Percentiles rank a stretch among this genome's conserved stretches.
Evolutionary conservation across 2,113 vertebrate genomes (phyloP).

Genomic region (Gnathonemus longibarbis): DNA sequence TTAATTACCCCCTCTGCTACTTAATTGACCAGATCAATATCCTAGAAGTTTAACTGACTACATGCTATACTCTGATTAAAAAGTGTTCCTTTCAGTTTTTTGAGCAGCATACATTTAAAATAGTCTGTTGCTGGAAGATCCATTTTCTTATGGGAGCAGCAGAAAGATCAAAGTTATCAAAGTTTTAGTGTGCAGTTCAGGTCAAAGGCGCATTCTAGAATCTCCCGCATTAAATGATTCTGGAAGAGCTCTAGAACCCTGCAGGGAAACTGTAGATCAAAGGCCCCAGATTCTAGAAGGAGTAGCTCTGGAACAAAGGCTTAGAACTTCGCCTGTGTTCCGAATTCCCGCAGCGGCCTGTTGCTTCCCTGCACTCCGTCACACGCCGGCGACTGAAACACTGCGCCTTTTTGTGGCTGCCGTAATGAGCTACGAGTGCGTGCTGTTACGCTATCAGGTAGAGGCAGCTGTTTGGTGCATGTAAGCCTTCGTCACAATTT

Average conservation of each 20-base stretch:
- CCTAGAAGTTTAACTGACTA: too few species aligned
- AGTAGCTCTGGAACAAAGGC: not conserved
- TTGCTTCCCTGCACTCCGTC: not conserved
- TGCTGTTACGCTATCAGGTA: not conserved
- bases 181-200: not conserved
- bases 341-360: not conserved
- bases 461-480: not conserved
- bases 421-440: not conserved
- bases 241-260: not conserved
- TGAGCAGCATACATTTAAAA: not conserved
- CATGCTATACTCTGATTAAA: too few species aligned
- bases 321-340: not conserved
- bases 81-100: not conserved
- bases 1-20: too few species aligned
- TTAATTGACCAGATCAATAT: too few species aligned
- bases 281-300: not conserved
- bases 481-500: not conserved
- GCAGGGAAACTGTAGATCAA: not conserved
- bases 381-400: not conserved
- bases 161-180: not conserved
- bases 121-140: not conserved
- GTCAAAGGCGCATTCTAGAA: not conserved
- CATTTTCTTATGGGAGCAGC: not conserved
- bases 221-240: not conserved
- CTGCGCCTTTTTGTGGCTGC: not conserved